Percentiles rank a stretch among this genome's conserved stretches.
These are phyloP conservation scores for Heterodera schachtii DNA, from an alignment of 1,140 invertebrate species.

Conservation along the genomic window DNA sequence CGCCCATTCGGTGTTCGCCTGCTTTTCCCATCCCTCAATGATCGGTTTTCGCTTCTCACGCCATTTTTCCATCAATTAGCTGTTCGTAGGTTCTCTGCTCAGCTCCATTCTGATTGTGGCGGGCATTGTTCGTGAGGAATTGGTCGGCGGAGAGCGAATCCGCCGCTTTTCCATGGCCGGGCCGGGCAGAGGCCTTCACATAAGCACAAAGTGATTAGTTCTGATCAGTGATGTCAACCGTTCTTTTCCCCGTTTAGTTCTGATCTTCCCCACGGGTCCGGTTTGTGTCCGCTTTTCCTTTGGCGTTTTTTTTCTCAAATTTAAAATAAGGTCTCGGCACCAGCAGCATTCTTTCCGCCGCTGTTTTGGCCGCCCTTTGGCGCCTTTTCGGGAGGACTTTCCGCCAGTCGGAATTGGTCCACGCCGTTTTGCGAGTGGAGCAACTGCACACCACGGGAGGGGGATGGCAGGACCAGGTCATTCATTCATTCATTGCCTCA, in stretches of 20 bases:
- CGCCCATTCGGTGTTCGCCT: conserved; percentile 35
- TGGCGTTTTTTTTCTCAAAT: background rate
- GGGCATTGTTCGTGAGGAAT: conserved; percentile 33
- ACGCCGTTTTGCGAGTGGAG: conserved; percentile 49
- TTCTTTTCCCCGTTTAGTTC: conserved; percentile 32
- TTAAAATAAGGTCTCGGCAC: conserved; percentile 46
- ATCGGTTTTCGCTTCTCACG: background rate
- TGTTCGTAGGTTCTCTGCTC: conserved; percentile 32
- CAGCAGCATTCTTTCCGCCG: conserved; percentile 49
- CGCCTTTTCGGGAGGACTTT: conserved; percentile 33
- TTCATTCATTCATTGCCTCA: background rate
- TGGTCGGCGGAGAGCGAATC: conserved; percentile 18
- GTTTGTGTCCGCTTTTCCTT: conserved; percentile 2
- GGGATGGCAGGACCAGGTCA: conserved; percentile 56
- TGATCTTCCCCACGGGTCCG: conserved; percentile 51
- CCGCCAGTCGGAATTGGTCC: conserved; percentile 14
- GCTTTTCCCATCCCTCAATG: conserved; percentile 24
- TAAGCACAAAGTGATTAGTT: conserved; percentile 13
- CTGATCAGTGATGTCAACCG: background rate
- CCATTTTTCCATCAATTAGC: background rate
- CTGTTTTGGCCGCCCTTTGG: conserved; percentile 38
- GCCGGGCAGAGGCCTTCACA: conserved; percentile 9
- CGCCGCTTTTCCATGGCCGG: background rate
- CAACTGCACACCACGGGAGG: conserved; percentile 57
- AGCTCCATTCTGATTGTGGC: conserved; percentile 37